These are phyloP conservation scores for Patiria miniata DNA, from an alignment of 35 echinoderm and acorn worm genomes.

Conservation along the genomic window DNA sequence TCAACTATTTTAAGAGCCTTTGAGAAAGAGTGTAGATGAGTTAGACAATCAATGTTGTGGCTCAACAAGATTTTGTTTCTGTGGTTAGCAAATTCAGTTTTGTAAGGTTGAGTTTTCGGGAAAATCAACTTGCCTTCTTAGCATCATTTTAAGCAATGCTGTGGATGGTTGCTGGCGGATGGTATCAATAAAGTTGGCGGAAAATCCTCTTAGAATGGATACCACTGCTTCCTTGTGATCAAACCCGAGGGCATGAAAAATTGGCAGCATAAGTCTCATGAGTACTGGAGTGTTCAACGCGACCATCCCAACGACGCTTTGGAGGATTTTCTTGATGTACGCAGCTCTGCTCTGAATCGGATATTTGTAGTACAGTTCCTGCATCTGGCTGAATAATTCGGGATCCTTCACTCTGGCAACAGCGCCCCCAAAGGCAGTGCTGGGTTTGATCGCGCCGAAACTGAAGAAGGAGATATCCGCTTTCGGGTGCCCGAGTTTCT, in stretches of 20 bases:
- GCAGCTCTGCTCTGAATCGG: slow-evolving; percentile 49
- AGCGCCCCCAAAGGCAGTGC: slow-evolving; percentile 87
- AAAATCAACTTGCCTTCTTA: slow-evolving; percentile 28
- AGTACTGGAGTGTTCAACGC: slow-evolving; percentile 45
- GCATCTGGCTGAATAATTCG: slow-evolving; percentile 64
- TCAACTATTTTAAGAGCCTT: too few species aligned
- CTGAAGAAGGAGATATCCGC: slow-evolving; percentile 87
- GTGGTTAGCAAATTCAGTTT: too few species aligned
- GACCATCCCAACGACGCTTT: slow-evolving; percentile 46
- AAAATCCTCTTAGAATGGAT: slow-evolving; percentile 48
- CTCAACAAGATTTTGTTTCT: too few species aligned
- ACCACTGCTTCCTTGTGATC: slow-evolving; percentile 64
- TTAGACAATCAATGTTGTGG: too few species aligned
- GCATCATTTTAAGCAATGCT: slow-evolving; percentile 54
- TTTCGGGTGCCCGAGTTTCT: slow-evolving; percentile 65
- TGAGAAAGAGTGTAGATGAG: too few species aligned
- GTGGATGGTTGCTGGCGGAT: slow-evolving; percentile 70
- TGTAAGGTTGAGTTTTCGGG: background rate
- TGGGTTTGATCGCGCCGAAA: slow-evolving; percentile 76
- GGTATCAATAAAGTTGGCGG: slow-evolving; percentile 49
- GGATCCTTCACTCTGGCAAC: slow-evolving; percentile 71
- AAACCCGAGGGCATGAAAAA: slow-evolving; percentile 27
- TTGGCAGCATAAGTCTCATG: slow-evolving; percentile 19
- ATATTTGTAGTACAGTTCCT: slow-evolving; percentile 64
- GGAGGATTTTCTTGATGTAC: slow-evolving; percentile 77